Percentiles rank a stretch among this genome's conserved stretches.
These are phyloP conservation scores for Psammodynastes pulverulentus DNA, from an alignment of 2,113 vertebrate species.

Conservation along the genomic window DNA sequence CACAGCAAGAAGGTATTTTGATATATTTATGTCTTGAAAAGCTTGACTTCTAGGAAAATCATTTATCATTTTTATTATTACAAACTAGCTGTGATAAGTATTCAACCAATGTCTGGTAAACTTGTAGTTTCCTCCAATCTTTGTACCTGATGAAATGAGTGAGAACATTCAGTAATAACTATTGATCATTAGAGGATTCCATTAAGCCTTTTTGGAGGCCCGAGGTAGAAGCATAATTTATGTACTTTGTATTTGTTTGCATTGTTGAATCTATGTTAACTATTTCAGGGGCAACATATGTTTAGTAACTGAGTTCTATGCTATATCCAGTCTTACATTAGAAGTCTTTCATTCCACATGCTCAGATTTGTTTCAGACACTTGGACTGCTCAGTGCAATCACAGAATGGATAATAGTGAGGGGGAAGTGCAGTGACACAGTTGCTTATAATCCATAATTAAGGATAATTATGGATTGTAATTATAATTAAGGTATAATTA, in stretches of 20 bases:
- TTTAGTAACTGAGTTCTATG: neutral
- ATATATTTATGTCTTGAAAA: neutral
- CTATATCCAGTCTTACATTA: neutral
- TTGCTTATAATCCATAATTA: neutral
- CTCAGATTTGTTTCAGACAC: neutral
- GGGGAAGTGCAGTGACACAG: neutral
- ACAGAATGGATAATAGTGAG: neutral
- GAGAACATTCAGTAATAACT: neutral
- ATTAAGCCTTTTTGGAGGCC: neutral
- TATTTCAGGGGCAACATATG: neutral
- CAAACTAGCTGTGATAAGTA: neutral
- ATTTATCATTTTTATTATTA: slow-evolving; percentile 10
- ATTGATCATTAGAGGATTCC: neutral
- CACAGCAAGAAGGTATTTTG: slow-evolving; percentile 74
- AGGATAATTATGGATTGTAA: neutral
- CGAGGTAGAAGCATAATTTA: neutral
- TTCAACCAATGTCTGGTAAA: neutral
- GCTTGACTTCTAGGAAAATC: neutral
- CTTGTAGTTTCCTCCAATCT: neutral
- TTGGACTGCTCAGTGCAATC: neutral
- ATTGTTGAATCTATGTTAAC: neutral
- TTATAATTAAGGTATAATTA: neutral
- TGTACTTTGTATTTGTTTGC: neutral
- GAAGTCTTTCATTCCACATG: neutral
- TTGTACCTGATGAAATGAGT: neutral